Evolutionary conservation across 2,113 vertebrate species (phyloP), one percentile per base, ranked within the genome.

Genomic region (Clarias batrachus): DNA sequence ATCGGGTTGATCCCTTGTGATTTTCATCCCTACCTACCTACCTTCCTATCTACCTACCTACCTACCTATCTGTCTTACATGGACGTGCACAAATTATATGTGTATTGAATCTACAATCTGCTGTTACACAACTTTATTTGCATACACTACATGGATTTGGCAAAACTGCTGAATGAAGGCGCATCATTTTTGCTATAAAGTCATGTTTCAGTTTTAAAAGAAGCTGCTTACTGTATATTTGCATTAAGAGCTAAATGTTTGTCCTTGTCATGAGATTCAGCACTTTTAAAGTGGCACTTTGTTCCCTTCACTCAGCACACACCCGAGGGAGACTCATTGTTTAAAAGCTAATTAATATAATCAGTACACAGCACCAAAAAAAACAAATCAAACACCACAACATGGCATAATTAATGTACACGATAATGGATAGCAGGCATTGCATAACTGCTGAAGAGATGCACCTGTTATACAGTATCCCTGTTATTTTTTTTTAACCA

Each of bases 401-500:
- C 17, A 33, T 30, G 16, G 48, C 48, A 68, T 78, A 85, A 66
- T 66, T 73, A 62, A 41, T 21, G 1, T 48, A 87, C 17, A 14
- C 68, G 65, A 62, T 37, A 60, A 57, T 66, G 25, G 78, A 85
- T 60, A n/a, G 66, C 52, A 52, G 11, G 62, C 57, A 25, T 83
- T 78, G 74, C 11, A 14, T 52, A 54, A 76, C 21, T 16, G 41
- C 41, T 27, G 62, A 82, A 66, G 8, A 14, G 37, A 60, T 80
- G 88, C 84, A 85, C 59, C 52, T 86, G 73, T 66, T 60, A 11
- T 52, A 48, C 48, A 48, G 48, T 48, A 76, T 78, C 19, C 71
- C 65, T 37, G 33, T 37, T 37, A 2, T 37, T 85, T 62, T 81
- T 77, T 87, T 81, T 87, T 84, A 82, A 87, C 48, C 8, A 87